These are phyloP conservation scores for Xerus rutilus DNA, from an alignment of 2,797 vertebrate genomes.

Conservation along the genomic window DNA sequence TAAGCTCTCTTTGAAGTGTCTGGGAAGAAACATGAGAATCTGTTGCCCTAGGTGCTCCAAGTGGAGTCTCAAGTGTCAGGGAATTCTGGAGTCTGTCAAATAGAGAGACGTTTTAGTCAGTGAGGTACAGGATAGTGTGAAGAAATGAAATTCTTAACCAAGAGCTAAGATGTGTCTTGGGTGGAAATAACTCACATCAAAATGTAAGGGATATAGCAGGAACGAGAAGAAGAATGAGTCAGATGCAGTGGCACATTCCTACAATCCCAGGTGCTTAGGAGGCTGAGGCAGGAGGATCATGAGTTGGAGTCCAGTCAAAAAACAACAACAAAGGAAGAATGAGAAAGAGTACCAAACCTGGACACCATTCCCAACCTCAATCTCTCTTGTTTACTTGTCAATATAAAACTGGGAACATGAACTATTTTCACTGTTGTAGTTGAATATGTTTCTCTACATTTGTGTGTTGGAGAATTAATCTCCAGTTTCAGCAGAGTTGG, in stretches of 20 bases:
- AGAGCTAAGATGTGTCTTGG: neutral
- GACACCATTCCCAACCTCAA: accelerated
- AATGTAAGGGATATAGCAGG: neutral
- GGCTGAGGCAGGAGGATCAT: neutral
- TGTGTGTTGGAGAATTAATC: neutral
- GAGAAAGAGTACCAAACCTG: neutral
- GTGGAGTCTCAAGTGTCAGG: neutral
- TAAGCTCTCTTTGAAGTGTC: neutral
- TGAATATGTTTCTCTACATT: neutral
- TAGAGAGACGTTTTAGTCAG: neutral
- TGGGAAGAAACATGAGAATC: neutral
- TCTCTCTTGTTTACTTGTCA: neutral
- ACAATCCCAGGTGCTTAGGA: neutral
- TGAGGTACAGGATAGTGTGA: neutral
- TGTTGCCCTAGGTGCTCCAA: neutral
- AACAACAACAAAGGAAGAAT: neutral
- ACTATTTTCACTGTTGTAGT: neutral
- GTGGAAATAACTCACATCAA: neutral
- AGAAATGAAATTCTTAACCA: neutral
- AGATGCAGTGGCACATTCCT: neutral
- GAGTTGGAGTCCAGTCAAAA: neutral
- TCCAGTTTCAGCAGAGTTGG: neutral
- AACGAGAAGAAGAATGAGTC: neutral
- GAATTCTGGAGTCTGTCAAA: neutral
- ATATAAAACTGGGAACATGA: neutral